These are phyloP conservation scores for Alectoris magna DNA, from an alignment of 2,797 vertebrate genomes.

Conservation along the genomic window DNA sequence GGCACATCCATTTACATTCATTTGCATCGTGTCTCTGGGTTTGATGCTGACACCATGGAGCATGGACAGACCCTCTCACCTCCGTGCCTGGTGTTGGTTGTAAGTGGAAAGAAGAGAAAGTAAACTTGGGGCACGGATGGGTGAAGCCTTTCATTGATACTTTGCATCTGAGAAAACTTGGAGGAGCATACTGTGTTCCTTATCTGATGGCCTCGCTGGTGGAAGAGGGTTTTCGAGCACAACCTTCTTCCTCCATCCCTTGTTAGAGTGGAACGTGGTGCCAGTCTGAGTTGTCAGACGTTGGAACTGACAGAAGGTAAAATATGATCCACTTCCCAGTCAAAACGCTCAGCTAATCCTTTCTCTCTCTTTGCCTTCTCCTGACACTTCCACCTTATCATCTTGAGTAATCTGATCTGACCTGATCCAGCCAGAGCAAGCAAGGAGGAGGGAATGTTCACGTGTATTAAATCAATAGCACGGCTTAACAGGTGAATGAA, in stretches of 20 bases:
- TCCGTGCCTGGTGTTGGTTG: fast-evolving
- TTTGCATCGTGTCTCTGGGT: fast-evolving
- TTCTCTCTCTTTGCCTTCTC: background rate
- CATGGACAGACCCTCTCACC: background rate
- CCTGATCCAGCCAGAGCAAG: background rate
- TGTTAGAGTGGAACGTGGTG: background rate
- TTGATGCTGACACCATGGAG: background rate
- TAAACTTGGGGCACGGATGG: background rate
- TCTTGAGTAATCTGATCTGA: background rate
- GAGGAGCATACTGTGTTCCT: background rate
- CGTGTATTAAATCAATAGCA: background rate
- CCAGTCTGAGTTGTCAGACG: background rate
- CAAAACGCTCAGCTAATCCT: background rate
- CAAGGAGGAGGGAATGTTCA: background rate
- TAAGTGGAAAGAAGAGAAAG: background rate
- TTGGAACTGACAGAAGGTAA: background rate
- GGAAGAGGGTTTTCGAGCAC: background rate
- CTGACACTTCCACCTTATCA: background rate
- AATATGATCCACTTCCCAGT: background rate
- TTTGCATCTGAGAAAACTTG: background rate
- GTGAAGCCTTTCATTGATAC: background rate
- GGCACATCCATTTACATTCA: background rate
- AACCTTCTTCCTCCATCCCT: background rate
- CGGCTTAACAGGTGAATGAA: background rate
- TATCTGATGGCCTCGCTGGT: background rate